These are phyloP conservation scores for Leucoraja ocellata DNA, from an alignment of 2,797 vertebrate species.

Conservation along the genomic window DNA sequence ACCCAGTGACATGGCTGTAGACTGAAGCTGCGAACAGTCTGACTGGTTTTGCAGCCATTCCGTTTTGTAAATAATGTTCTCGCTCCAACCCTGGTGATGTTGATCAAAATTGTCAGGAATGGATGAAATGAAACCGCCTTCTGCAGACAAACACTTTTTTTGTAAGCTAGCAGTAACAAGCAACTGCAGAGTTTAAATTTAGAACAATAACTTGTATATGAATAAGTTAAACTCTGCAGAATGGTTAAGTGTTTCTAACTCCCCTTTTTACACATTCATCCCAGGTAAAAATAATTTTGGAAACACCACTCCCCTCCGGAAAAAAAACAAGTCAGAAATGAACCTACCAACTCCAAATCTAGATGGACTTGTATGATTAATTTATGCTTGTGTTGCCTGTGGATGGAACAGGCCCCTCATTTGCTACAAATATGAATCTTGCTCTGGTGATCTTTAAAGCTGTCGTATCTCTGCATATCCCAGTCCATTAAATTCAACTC, in stretches of 20 bases:
- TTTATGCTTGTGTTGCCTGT: too few species aligned
- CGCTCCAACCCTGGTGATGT: background rate
- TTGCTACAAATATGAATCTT: too few species aligned
- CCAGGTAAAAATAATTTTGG: background rate
- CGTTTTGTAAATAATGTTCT: background rate
- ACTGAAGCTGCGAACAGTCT: conserved; percentile 12
- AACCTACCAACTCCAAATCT: too few species aligned
- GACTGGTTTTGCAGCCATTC: background rate
- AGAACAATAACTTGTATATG: background rate
- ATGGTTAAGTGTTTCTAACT: background rate
- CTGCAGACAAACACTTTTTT: background rate
- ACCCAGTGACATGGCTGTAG: conserved; percentile 18
- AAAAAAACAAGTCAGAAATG: background rate
- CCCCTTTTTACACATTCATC: background rate
- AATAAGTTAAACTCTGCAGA: background rate
- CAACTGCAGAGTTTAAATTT: background rate
- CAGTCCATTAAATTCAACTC: too few species aligned
- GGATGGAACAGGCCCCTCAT: too few species aligned
- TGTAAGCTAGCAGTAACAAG: too few species aligned
- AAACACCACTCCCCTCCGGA: background rate
- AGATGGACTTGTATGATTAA: too few species aligned
- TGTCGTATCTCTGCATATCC: too few species aligned
- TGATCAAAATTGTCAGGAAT: background rate
- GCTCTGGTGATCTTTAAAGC: too few species aligned
- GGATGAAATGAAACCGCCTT: background rate